These are phyloP conservation scores for Palaemon carinicauda DNA, from an alignment of 1,140 invertebrate species.

Conservation along the genomic window DNA sequence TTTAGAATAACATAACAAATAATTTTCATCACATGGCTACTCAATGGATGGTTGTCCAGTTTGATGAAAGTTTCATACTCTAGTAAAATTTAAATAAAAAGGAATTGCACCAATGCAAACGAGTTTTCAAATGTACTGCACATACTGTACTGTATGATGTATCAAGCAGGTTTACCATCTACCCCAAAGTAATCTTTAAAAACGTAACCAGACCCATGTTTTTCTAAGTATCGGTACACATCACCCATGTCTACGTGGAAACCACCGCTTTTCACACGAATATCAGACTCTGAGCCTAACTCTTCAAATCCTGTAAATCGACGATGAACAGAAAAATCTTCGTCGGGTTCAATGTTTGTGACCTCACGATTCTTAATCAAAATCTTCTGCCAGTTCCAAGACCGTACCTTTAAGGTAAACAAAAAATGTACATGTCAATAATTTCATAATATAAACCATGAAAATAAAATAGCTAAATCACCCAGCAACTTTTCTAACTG, in stretches of 20 bases:
- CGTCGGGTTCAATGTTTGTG: constrained; percentile 67
- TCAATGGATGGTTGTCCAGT: no score
- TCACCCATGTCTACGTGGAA: constrained; percentile 79
- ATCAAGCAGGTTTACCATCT: constrained; percentile 64
- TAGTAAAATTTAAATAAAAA: neutral
- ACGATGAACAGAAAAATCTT: constrained; percentile 68
- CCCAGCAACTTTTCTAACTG: no score
- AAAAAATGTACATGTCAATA: neutral
- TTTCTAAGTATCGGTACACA: constrained; percentile 75
- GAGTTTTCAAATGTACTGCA: neutral
- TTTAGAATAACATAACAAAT: no score
- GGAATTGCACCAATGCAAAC: neutral
- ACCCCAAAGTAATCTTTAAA: constrained; percentile 83
- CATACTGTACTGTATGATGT: no score
- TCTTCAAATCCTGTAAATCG: constrained; percentile 78
- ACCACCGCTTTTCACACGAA: constrained; percentile 66
- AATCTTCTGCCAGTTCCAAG: constrained; percentile 71
- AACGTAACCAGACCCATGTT: constrained; percentile 72
- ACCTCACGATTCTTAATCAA: constrained; percentile 67
- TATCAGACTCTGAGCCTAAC: constrained; percentile 72
- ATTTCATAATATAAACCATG: neutral
- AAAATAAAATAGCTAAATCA: neutral
- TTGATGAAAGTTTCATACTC: no score
- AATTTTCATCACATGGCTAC: no score
- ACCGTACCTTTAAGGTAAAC: constrained; percentile 66